Evolutionary conservation across 2,888 invertebrate genomes (phyloP), one percentile per base, ranked within the genome.

Genomic region (Tyria jacobaeae): DNA sequence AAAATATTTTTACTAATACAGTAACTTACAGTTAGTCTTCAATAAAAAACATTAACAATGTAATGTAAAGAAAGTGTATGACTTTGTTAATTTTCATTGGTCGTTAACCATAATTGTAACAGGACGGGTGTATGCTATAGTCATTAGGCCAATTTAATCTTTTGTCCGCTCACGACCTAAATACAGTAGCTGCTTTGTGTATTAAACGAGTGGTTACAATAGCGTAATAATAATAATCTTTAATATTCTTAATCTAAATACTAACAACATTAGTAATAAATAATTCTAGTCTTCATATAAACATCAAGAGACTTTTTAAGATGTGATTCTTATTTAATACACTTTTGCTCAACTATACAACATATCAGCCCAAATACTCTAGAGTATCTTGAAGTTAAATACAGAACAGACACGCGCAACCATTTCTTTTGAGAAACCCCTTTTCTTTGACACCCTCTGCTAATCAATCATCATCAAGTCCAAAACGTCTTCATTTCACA

Each of bases 91-190:
- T 49, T 50, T 41, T 41, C 39, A 24, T 55, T 50, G 34, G 34
- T 49, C 21, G 44, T 44, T 25, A 27, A 70, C 70, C 72, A 76
- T 69, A 62, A 59, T 67, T 68, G 64, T 66, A 63, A 62, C 69
- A 70, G 65, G 63, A 49, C 62, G 51, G 69, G 62, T 73, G 83
- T 85, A 86, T 87, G 89, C 75, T 82, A 71, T 75, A 79, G 71
- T 85, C 85, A 85, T 89, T 85, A 86, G 76, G 75, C 68, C 85
- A 87, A 88, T 89, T 59, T 88, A 85, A 81, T 79, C 64, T 75
- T 75, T 69, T 74, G 72, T 78, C 70, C 77, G 68, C 66, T 63
- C 58, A 60, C 70, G 76, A 68, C 66, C 68, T 57, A 68, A 71
- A 74, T 71, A 71, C 55, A 12, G 60, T 76, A 78, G 76, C 80